Conservation (phyloP, 2,888 invertebrate species). For the Leucania comma region DNA sequence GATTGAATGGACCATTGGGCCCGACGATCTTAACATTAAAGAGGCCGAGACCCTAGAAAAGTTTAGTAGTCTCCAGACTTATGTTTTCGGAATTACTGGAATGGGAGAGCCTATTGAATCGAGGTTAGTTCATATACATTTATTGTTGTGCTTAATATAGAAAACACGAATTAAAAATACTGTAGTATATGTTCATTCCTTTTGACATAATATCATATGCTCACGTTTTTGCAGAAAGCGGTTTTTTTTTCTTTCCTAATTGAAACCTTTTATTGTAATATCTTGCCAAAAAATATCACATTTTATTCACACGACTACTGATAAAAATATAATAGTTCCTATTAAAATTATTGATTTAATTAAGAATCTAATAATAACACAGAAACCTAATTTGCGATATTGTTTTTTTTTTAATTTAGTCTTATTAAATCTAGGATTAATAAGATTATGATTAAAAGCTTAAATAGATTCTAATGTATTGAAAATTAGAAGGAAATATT, state of each 20-base stretch:
- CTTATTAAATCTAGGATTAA: slow-evolving; percentile 5
- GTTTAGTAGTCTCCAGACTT: slow-evolving; percentile 55
- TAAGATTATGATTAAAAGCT: slow-evolving; percentile 3
- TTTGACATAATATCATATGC: no score
- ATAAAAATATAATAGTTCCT: no score
- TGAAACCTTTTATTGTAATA: neutral
- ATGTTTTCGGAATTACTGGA: slow-evolving; percentile 66
- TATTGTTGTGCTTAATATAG: neutral
- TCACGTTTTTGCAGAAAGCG: no score
- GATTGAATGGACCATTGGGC: neutral
- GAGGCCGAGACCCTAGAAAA: slow-evolving; percentile 24
- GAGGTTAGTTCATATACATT: slow-evolving; percentile 54
- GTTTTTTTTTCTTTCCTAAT: neutral
- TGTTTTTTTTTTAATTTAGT: neutral
- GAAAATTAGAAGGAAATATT: slow-evolving; percentile 9
- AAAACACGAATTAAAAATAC: neutral
- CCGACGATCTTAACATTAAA: slow-evolving; percentile 24
- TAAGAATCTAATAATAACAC: no score
- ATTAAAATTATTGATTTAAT: no score
- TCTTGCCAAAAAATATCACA: no score
- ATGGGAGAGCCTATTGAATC: slow-evolving; percentile 58
- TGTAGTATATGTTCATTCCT: no score
- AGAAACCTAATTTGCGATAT: neutral
- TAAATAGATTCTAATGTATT: neutral
- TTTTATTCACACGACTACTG: no score